These are phyloP conservation scores for Montifringilla adamsi DNA, from an alignment of 2,113 vertebrate species.

Conservation along the genomic window DNA sequence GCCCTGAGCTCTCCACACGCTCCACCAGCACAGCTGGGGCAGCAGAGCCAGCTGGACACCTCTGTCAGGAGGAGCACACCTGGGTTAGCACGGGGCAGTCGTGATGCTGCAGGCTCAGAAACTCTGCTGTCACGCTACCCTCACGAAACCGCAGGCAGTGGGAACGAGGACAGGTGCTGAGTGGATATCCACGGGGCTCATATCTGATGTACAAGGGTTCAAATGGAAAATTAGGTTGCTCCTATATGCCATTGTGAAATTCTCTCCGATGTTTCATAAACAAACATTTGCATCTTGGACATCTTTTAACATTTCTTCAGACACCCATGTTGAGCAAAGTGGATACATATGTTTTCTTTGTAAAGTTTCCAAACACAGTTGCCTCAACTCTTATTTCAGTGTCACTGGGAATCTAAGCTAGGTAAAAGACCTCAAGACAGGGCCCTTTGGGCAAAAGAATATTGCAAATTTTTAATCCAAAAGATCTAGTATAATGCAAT, in stretches of 20 bases:
- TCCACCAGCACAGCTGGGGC: neutral
- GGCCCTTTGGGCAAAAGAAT: neutral
- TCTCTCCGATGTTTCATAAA: neutral
- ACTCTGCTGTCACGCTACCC: neutral
- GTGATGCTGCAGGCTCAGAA: neutral
- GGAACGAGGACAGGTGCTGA: neutral
- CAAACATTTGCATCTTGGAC: conserved; percentile 44
- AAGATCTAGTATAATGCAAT: neutral
- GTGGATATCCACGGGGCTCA: neutral
- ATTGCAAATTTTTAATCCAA: neutral
- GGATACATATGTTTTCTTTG: conserved; percentile 49
- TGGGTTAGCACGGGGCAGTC: neutral
- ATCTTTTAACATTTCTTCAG: conserved; percentile 58
- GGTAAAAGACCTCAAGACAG: conserved; percentile 3
- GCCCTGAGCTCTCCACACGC: neutral
- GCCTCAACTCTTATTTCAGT: neutral
- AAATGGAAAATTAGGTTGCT: conserved; percentile 21
- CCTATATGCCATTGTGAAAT: conserved; percentile 19
- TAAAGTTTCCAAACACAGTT: conserved; percentile 33
- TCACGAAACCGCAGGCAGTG: neutral
- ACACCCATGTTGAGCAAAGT: conserved; percentile 47
- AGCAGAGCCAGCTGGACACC: neutral
- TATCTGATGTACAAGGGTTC: conserved; percentile 21
- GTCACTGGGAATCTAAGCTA: conserved; percentile 7
- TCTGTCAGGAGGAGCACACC: neutral